Conservation (phyloP, 2,797 vertebrate genomes). For the Mus spretus region DNA sequence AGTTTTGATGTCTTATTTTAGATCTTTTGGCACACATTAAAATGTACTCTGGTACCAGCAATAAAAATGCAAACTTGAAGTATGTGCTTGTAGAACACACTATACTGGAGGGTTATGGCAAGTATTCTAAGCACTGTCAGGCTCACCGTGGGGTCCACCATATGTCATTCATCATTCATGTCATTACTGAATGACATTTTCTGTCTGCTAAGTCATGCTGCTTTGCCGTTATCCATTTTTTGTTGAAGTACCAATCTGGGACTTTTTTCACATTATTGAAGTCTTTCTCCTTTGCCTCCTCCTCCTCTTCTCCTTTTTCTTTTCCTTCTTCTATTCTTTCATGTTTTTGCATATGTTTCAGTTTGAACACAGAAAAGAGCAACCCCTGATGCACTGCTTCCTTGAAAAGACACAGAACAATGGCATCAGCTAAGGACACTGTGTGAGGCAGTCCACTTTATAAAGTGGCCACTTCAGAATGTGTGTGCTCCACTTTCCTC, state of each 20-base stretch:
- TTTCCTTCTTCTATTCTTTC: neutral
- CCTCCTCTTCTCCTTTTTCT: neutral
- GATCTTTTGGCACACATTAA: neutral
- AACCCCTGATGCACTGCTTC: neutral
- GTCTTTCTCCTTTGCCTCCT: neutral
- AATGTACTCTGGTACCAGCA: neutral
- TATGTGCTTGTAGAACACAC: neutral
- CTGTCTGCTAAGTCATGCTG: neutral
- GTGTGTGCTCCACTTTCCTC: constrained; percentile 75
- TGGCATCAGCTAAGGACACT: constrained; percentile 76
- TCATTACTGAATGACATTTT: constrained; percentile 38
- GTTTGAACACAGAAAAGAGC: neutral
- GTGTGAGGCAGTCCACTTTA: constrained; percentile 75
- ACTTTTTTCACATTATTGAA: neutral
- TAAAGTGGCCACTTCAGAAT: constrained; percentile 79
- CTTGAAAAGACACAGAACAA: constrained; percentile 54
- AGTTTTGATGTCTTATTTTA: constrained; percentile 22
- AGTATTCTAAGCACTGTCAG: neutral
- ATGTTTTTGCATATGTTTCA: neutral
- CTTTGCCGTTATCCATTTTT: constrained; percentile 29
- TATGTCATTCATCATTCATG: neutral
- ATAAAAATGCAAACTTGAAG: neutral
- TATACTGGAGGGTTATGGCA: neutral
- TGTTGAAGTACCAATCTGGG: neutral
- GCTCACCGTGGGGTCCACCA: neutral